A percentile compares a stretch with the other conserved stretches of the same genome.
Conservation (phyloP, 1,140 invertebrate species). For the Pinna nobilis region DNA sequence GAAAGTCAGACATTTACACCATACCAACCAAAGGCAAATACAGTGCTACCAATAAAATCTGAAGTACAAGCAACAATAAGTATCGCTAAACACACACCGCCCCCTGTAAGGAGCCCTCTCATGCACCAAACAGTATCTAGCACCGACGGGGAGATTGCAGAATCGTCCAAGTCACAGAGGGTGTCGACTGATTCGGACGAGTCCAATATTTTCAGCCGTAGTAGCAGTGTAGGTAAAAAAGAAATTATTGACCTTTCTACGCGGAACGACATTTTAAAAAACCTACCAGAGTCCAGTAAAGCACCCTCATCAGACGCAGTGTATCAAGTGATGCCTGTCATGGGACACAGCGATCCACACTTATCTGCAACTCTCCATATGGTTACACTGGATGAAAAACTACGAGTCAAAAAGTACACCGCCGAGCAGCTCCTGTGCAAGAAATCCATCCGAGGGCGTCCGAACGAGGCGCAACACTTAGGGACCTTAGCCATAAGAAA, state of each 20-base stretch:
- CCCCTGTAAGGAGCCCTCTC: background rate
- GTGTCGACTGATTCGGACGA: no score
- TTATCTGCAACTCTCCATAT: background rate
- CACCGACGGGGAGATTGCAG: background rate
- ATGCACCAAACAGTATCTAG: constrained; percentile 14
- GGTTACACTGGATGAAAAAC: constrained; percentile 20
- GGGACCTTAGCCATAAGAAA: constrained; percentile 49
- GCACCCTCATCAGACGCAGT: no score
- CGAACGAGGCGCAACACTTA: constrained; percentile 48
- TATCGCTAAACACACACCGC: background rate
- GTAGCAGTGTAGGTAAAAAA: no score
- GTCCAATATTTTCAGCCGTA: no score
- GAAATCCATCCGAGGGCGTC: constrained; percentile 35
- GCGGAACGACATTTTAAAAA: no score
- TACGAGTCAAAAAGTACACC: constrained; percentile 22
- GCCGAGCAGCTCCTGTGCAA: constrained; percentile 46
- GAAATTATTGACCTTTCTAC: no score
- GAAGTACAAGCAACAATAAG: background rate
- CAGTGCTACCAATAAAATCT: background rate
- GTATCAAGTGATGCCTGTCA: no score
- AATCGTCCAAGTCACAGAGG: background rate
- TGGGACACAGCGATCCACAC: background rate
- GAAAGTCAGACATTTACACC: no score
- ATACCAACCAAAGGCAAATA: no score
- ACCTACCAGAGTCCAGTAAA: no score